Percentiles rank a stretch among this genome's conserved stretches.
phyloP scores from a whole-genome alignment of 2,113 vertebrate species.

The Tenebrosternarchus preto region DNA sequence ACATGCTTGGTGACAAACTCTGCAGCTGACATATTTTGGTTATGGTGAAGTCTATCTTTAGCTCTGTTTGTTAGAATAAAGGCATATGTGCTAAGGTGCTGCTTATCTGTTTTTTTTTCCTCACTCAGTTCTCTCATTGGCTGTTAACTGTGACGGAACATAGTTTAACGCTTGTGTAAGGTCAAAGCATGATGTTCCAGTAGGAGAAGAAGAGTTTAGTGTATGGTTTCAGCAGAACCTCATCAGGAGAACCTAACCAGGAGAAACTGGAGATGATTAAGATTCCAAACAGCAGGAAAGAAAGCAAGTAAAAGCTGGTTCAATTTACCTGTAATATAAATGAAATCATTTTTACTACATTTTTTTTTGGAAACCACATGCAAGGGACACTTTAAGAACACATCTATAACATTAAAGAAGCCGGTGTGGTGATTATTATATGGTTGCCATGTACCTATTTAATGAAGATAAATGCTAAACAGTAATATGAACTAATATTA shows the following conservation, averaged over 20 bases:
- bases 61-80: constrained; percentile 63
- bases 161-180: constrained; percentile 66
- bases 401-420: constrained; percentile 8
- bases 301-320: background rate
- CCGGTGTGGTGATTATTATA: background rate
- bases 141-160: constrained; percentile 72
- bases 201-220: constrained; percentile 67
- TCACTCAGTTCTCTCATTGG: constrained; percentile 42
- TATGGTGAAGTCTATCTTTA: constrained; percentile 66
- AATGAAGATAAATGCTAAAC: background rate
- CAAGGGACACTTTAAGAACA: background rate
- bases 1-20: constrained; percentile 56
- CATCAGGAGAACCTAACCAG: background rate
- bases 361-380: constrained; percentile 1
- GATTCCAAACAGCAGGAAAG: constrained; percentile 15
- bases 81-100: constrained; percentile 61
- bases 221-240: constrained; percentile 39
- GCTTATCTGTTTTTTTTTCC: constrained; percentile 50
- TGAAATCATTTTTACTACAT: constrained; percentile 1
- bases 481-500: background rate
- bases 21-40: constrained; percentile 59
- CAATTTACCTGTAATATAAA: constrained; percentile 42
- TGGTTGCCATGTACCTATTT: constrained; percentile 11
- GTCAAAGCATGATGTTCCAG: constrained; percentile 66
- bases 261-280: constrained; percentile 14